A percentile compares a stretch with the other conserved stretches of the same genome.
These are phyloP conservation scores for Polymixis flavicincta DNA, from an alignment of 2,888 invertebrate genomes.

Conservation along the genomic window DNA sequence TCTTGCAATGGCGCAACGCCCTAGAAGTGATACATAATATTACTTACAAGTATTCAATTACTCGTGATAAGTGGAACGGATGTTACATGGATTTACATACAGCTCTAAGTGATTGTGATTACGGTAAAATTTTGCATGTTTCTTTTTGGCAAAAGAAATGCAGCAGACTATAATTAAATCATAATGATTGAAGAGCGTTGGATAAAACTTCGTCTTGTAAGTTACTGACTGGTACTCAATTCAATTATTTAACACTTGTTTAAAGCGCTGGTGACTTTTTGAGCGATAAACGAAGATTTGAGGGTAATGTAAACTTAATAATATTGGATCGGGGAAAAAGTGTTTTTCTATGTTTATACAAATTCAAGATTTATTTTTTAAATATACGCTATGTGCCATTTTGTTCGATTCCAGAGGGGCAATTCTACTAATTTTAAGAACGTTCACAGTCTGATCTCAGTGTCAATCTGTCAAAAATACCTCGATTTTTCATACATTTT, in stretches of 20 bases:
- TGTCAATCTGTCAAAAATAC: no score
- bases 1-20: constrained; percentile 23
- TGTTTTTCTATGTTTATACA: no score
- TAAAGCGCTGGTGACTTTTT: constrained; percentile 8
- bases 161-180: constrained; percentile 24
- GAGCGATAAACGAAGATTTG: background rate
- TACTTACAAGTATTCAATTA: constrained; percentile 44
- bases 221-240: background rate
- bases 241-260: constrained; percentile 19
- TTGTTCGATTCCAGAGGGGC: no score
- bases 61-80: constrained; percentile 72
- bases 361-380: no score
- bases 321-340: no score
- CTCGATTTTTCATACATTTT: no score
- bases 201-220: no score
- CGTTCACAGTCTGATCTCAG: no score
- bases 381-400: no score
- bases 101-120: constrained; percentile 20
- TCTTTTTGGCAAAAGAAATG: constrained; percentile 15
- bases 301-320: no score
- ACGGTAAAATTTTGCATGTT: constrained; percentile 23
- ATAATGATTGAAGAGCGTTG: constrained; percentile 22
- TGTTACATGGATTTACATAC: constrained; percentile 60
- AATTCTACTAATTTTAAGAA: no score
- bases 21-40: constrained; percentile 41